Evolutionary conservation across 1,140 invertebrate species (phyloP).

Genomic region (Drosophila pachea): DNA sequence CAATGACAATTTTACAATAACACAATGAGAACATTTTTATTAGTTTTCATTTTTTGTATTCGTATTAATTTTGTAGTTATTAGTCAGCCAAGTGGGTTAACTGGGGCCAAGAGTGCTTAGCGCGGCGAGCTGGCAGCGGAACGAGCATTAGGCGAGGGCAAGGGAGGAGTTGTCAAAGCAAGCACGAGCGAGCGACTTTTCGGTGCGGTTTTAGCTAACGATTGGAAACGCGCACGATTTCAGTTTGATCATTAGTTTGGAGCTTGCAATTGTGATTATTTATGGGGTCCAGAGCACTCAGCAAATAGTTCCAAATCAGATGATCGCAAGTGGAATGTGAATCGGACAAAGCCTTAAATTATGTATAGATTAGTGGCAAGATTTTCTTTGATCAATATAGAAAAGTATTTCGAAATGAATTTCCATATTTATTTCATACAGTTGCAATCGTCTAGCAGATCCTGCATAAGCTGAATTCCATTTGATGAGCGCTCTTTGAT

Average conservation of each 20-base stretch:
- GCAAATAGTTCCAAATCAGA: constrained; percentile 13
- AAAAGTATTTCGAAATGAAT: constrained; percentile 20
- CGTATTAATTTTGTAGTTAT: constrained; percentile 22
- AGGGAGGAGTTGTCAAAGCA: constrained; percentile 33
- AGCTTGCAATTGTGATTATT: constrained; percentile 32
- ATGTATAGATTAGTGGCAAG: no score
- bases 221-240: constrained; percentile 43
- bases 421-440: constrained; percentile 26
- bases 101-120: constrained; percentile 14
- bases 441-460: constrained; percentile 25
- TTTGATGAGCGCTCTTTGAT: constrained; percentile 39
- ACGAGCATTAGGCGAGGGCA: constrained; percentile 33
- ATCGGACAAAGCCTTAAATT: no score
- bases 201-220: constrained; percentile 41
- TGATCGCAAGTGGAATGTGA: no score
- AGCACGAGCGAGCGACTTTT: constrained; percentile 55
- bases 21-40: constrained; percentile 47
- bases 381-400: no score
- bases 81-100: constrained; percentile 41
- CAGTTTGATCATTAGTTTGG: constrained; percentile 19
- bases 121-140: constrained; percentile 37
- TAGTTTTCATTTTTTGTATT: background rate
- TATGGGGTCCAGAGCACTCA: constrained; percentile 18
- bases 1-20: constrained; percentile 72
- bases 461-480: constrained; percentile 25